Base-by-base conservation (phyloP, 2,797 vertebrate genomes). In the Chiroxiphia lanceolata region DNA sequence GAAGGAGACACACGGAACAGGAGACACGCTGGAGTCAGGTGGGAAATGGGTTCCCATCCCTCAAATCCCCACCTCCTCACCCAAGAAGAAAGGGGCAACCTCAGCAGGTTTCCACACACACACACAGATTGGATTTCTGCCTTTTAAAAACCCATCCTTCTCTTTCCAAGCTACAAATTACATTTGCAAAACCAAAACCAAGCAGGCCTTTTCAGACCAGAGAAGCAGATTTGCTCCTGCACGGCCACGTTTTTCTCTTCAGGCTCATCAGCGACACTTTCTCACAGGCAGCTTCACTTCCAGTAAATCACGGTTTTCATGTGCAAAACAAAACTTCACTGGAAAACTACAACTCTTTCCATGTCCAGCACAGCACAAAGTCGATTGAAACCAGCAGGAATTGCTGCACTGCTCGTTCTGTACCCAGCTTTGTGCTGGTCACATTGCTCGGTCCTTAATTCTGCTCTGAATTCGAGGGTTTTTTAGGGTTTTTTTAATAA, bases 301-400 rank as follows among this genome's bases (percentile, higher is more conserved):
- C 84, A 93, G 69, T 10, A 71, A 88, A 63, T 16, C 86, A 53
- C 51, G 27, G 1, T 64, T 92, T 82, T 64, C 89, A 82, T 90
- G 34, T 81, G 92, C 93, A 93, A 82, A 94, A 36, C 85, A 86
- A 95, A 95, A 92, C 68, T 50, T 14, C 40, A 5, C 83, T 40
- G 71, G 78, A 74, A 85, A 91, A 69, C 42, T 76, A 14, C 87
- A 80, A 2, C 75, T 85, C 90, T 60, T 40, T 76, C 19, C 65
- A 1, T 15, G 38, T 29, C 22, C 2, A 29, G 77, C 18, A 44
- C 42, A 60, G 82, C 15, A 3, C 68, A 76, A 70, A 79, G 64
- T 76, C n/a, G 22, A 77, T 71, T 31, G 63, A 94, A 91, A 87
- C 36, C 88, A 93, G 68, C 81, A 77, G 88, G 74, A 71, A 70